Conservation (phyloP, 2,113 vertebrate species). For the Pica pica region DNA sequence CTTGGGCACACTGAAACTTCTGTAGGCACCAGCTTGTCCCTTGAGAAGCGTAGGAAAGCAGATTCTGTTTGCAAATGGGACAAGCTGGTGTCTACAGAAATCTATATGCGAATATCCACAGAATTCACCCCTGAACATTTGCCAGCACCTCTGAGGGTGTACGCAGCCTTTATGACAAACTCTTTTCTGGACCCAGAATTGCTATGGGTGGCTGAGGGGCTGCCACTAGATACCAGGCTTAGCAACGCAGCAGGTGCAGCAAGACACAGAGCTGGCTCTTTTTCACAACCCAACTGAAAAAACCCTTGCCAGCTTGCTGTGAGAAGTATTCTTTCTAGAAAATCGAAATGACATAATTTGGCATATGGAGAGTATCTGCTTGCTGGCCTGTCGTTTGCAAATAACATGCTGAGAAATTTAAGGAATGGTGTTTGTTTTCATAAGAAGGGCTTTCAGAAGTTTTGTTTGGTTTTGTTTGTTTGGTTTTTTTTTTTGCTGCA, state of each 20-base stretch:
- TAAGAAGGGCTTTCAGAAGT: not conserved
- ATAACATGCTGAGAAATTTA: not conserved
- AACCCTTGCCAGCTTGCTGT: not conserved
- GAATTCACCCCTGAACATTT: not conserved
- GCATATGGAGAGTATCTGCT: not conserved
- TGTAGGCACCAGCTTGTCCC: not conserved
- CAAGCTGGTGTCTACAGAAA: not conserved
- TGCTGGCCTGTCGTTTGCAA: not conserved
- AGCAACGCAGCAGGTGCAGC: not conserved
- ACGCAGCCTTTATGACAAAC: not conserved
- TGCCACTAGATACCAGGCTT: not conserved
- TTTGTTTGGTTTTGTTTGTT: not conserved
- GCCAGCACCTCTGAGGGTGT: not conserved
- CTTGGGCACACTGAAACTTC: not conserved
- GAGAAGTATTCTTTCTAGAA: not conserved
- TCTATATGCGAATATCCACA: not conserved
- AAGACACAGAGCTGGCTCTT: not conserved
- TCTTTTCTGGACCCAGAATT: not conserved
- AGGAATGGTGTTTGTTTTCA: not conserved
- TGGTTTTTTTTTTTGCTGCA: not conserved
- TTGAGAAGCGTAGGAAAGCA: not conserved
- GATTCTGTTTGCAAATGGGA: not conserved
- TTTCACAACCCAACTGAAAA: not conserved
- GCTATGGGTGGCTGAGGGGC: not conserved
- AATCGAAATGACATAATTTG: not conserved